These are phyloP conservation scores for Palaemon carinicauda DNA, from an alignment of 1,140 invertebrate genomes.

Conservation along the genomic window DNA sequence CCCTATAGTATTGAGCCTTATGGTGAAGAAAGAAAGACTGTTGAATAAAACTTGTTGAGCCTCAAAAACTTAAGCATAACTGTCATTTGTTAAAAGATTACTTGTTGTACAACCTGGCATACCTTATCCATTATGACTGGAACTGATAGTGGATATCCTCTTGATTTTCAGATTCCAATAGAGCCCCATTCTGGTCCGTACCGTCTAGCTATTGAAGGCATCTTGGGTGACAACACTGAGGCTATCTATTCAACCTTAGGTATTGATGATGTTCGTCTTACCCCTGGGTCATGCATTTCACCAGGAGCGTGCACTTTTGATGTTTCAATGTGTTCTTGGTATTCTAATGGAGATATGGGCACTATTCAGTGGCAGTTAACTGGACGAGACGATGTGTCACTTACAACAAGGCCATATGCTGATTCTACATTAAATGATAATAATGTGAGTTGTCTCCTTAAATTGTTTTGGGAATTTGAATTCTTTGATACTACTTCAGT, in stretches of 20 bases:
- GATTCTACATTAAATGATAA: slow-evolving; percentile 22
- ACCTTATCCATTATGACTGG: no score
- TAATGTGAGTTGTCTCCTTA: not conserved
- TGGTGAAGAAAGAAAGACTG: no score
- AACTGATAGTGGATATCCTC: no score
- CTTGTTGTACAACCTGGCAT: not conserved
- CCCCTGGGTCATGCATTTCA: slow-evolving; percentile 11
- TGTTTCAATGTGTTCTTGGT: slow-evolving; percentile 3
- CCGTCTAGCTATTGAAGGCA: slow-evolving; percentile 26
- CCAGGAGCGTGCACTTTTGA: slow-evolving; percentile 32
- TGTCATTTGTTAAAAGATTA: not conserved
- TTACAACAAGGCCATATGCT: slow-evolving; percentile 25
- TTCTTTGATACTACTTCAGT: no score
- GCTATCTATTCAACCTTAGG: slow-evolving; percentile 24
- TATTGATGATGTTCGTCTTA: slow-evolving; percentile 18
- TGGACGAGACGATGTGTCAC: slow-evolving; percentile 2
- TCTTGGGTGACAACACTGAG: slow-evolving; percentile 7
- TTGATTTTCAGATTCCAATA: not conserved
- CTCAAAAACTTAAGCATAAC: no score
- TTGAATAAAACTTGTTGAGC: no score
- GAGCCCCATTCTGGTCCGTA: not conserved
- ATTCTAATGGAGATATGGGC: not conserved
- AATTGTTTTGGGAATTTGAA: no score
- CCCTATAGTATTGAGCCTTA: no score
- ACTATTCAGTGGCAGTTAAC: slow-evolving; percentile 17